These are phyloP conservation scores for Patella pellucida DNA, from an alignment of 2,888 invertebrate genomes.

Conservation along the genomic window DNA sequence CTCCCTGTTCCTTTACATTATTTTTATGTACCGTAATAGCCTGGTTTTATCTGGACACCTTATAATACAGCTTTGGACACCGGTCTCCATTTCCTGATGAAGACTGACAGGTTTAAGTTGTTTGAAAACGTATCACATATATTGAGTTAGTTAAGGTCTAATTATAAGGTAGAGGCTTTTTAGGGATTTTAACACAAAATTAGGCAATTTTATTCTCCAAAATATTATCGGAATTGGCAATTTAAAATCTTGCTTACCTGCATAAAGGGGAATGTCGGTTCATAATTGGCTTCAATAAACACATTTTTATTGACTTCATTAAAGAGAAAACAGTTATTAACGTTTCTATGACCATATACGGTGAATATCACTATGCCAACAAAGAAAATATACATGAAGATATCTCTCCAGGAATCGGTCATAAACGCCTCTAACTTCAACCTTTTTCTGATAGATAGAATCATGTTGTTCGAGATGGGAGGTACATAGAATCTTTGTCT, in stretches of 20 bases:
- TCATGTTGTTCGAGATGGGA: slow-evolving; percentile 34
- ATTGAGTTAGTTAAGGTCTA: no score
- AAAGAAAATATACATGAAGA: slow-evolving; percentile 44
- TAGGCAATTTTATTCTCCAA: no score
- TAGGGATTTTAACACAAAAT: no score
- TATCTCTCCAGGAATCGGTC: slow-evolving; percentile 41
- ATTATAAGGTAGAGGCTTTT: no score
- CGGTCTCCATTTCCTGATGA: no score
- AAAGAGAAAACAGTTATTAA: slow-evolving; percentile 33
- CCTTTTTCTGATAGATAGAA: slow-evolving; percentile 38
- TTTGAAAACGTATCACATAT: no score
- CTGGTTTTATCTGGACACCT: no score
- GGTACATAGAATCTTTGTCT: neutral
- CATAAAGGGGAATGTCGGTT: neutral
- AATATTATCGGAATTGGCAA: no score
- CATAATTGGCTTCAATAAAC: slow-evolving; percentile 23
- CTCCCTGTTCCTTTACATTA: no score
- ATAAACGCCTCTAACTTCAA: slow-evolving; percentile 43
- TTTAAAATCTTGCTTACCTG: neutral
- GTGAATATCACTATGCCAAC: slow-evolving; percentile 40
- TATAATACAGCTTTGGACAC: no score
- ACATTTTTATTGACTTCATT: slow-evolving; percentile 41
- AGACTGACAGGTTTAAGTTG: no score
- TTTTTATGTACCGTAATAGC: no score
- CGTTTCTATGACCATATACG: slow-evolving; percentile 44